Base-by-base conservation (phyloP, 2,797 vertebrate genomes). In the Gambelia wislizenii region DNA sequence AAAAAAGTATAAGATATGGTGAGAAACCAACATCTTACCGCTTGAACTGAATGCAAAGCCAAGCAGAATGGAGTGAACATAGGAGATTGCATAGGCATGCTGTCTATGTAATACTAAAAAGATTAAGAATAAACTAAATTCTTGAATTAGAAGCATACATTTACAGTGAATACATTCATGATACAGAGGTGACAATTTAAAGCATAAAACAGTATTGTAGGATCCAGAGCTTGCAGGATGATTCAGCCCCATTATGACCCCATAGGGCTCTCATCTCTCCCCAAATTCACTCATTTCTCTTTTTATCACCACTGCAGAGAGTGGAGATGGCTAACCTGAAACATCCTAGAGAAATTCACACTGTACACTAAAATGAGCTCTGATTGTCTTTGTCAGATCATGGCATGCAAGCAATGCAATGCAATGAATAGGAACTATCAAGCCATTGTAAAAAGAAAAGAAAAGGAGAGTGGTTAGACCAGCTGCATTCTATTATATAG, bases 381-480 rank as follows among this genome's bases (percentile, higher is more conserved):
- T 76, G 54, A 49, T 83, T 59, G n/a, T 83, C 33, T 49, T 83
- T 88, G 54, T 64, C 20, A 75, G 14, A 76, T 25, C n/a, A 42
- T 82, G 59, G 54, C n/a, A 82, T 61, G 79, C 75, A 88, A 83
- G 33, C 54, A 61, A 61, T 36, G 54, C 72, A 27, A 49, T 75
- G 20, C 22, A 74, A 39, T 87, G 42, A 47, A 87, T 20, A 61
- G 39, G 10, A 42, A 75, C 33, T 61, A 47, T 47, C 52, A 47
- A 54, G 27, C 61, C 54, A 54, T 59, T 42, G 49, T 33, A 22
- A 79, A 77, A 20, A 6, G 25, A 6, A 3, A 30, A 2, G 2
- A 78, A 18, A 30, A 56, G 33, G 52, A 56, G 47, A 44, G 13
- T 10, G 64, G 70, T 39, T 39, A 85, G 42, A 70, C 6, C 72